These are phyloP conservation scores for Gobio gobio DNA, from an alignment of 2,113 vertebrate species.

Conservation along the genomic window DNA sequence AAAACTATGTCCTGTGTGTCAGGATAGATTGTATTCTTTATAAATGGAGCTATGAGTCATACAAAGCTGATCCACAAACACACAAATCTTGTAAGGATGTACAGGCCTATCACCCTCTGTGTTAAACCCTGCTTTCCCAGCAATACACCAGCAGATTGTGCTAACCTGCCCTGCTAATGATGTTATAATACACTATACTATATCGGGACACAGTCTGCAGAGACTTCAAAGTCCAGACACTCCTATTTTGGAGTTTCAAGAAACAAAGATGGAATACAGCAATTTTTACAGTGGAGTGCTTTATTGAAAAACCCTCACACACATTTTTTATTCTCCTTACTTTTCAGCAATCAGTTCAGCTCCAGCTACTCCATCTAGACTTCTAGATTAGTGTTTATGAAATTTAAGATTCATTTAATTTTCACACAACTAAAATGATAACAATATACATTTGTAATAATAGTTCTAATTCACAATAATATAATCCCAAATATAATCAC, in stretches of 20 bases:
- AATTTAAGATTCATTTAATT: neutral
- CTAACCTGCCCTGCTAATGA: constrained; percentile 13
- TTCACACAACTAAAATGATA: neutral
- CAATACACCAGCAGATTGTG: constrained; percentile 24
- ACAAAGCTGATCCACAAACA: neutral
- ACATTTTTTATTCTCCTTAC: neutral
- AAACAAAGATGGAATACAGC: neutral
- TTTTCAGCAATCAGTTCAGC: neutral
- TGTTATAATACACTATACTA: neutral
- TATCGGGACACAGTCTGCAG: neutral
- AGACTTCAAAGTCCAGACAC: neutral
- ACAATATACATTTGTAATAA: neutral
- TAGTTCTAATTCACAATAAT: no score
- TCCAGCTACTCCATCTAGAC: neutral
- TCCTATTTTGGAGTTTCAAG: neutral
- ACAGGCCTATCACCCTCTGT: neutral
- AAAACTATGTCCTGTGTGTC: neutral
- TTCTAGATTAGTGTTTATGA: neutral
- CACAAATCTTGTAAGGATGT: neutral
- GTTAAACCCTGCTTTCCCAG: constrained; percentile 11
- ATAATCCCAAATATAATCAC: neutral
- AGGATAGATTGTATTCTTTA: neutral
- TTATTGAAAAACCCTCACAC: no score
- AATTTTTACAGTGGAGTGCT: neutral
- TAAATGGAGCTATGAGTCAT: neutral